A percentile compares a stretch with the other conserved stretches of the same genome.
phyloP scores from a whole-genome alignment of 2,797 vertebrate genomes.

The Gallinago nigripennis region DNA sequence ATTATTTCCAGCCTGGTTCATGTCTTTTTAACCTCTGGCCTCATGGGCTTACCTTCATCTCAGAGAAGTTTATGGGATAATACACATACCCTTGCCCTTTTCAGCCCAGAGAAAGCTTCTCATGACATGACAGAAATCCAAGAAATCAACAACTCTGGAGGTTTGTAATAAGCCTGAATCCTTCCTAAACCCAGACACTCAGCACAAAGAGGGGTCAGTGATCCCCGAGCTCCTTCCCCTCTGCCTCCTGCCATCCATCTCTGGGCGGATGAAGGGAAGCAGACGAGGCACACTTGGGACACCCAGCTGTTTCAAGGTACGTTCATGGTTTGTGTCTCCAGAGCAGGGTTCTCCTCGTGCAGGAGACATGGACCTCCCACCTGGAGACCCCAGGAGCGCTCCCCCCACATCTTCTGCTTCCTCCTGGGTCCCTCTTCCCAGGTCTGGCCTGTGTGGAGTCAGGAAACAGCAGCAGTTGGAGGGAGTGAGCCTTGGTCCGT shows the following conservation, averaged over 20 bases:
- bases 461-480: neutral
- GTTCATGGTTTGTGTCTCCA: conserved; percentile 6
- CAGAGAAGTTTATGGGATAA: neutral
- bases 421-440: neutral
- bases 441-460: rapidly evolving
- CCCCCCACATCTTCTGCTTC: neutral
- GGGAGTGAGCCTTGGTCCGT: rapidly evolving
- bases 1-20: neutral
- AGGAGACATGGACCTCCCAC: conserved; percentile 17
- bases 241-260: conserved; percentile 37
- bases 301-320: neutral
- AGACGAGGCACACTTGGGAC: conserved; percentile 11
- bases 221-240: conserved; percentile 44
- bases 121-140: conserved; percentile 44
- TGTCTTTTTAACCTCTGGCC: conserved; percentile 4
- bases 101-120: neutral
- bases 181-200: conserved; percentile 62
- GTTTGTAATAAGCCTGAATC: conserved; percentile 39
- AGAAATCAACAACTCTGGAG: conserved; percentile 33
- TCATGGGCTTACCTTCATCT: neutral
- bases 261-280: conserved; percentile 48
- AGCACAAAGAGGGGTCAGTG: conserved; percentile 61
- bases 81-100: conserved; percentile 40
- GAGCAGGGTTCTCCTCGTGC: rapidly evolving
- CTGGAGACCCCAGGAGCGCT: rapidly evolving